Conservation (phyloP, 2,797 vertebrate species). For the Intellagama lesueurii region DNA sequence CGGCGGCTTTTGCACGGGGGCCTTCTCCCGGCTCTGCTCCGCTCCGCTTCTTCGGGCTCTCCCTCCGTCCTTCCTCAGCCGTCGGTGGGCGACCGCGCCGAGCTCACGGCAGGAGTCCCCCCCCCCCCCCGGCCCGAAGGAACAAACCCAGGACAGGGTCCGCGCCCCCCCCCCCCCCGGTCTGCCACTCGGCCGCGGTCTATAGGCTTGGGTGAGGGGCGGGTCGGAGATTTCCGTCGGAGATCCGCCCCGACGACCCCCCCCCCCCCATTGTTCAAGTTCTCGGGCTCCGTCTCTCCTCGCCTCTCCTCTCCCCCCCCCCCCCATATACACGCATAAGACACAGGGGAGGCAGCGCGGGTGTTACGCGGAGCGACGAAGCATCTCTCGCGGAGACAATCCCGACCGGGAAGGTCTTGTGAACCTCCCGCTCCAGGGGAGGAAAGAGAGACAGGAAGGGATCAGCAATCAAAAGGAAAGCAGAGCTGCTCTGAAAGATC, state of each 20-base stretch:
- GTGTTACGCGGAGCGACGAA: no score
- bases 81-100: background rate
- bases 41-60: background rate
- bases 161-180: background rate
- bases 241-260: background rate
- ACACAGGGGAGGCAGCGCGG: no score
- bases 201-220: background rate
- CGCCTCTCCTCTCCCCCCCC: no score
- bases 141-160: background rate
- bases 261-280: background rate
- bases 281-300: background rate
- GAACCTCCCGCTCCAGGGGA: no score
- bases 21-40: background rate
- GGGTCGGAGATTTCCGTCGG: background rate
- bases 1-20: no score
- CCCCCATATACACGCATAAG: no score
- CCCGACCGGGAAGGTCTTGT: no score
- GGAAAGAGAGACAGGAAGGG: no score
- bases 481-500: no score
- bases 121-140: accelerated
- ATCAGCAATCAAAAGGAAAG: no score
- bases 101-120: no score
- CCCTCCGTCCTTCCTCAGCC: background rate
- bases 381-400: no score
- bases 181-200: background rate